Evolutionary conservation across 2,888 invertebrate species (phyloP), one percentile per base, ranked within the genome.

Genomic region (Agonopterix alstromeriana): DNA sequence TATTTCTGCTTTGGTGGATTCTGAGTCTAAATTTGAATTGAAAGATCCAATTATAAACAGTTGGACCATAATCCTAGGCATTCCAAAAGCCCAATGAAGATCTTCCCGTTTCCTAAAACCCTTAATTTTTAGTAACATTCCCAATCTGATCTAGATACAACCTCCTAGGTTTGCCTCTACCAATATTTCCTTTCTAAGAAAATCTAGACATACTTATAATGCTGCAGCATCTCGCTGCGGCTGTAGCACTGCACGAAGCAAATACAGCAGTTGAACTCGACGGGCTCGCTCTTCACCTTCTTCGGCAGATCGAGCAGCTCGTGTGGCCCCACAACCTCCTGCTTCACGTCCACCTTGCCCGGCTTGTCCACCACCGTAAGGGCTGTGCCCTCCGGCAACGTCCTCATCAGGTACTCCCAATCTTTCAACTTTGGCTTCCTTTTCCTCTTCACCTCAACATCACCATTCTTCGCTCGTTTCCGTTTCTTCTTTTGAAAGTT

Each of bases 181-280:
- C 17, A 27, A 27, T 27, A 27, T 27, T 27, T 5, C 27, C 27
- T 27, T 27, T 7, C 27, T 5, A 27, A 27, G 1, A 27, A 27
- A 27, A 27, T 0, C n/a, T 41, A 61, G 53, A 38, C 38, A n/a
- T 61, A 89, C 89, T 75, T 83, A 57, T 89, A 89, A 63, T 89
- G 89, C 40, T 73, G 64, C 14, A 88, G 50, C 63, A 87, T 77
- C 8, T 78, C 77, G 1, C 43, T 58, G 42, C 68, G 66, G 1
- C 58, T 70, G 45, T 53, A 69, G 48, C 69, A 80, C 55, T 75
- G 75, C 10, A 58, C 55, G 47, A 83, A 74, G 55, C 89, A 89
- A 12, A 86, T 76, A 48, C 89, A 89, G 54, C 89, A 89, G 51
- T 76, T 64, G 51, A 65, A 78, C 9, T 70, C 72, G 2, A 55